Percentiles rank a stretch among this genome's conserved stretches.
phyloP scores from a whole-genome alignment of 2,113 vertebrate species.

The Martes martes region DNA sequence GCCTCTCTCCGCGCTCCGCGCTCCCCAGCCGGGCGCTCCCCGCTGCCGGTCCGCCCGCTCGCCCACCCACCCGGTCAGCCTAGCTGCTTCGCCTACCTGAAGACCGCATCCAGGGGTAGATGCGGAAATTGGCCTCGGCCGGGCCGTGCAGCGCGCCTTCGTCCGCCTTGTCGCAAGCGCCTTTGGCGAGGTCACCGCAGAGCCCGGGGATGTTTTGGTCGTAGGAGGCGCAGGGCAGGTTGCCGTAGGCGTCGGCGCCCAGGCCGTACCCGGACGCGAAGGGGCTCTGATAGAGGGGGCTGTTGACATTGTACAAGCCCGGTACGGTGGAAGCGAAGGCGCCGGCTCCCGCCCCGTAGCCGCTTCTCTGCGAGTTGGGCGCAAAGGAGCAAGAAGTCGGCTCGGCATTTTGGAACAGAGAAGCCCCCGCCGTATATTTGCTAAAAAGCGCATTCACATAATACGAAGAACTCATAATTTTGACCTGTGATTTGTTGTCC shows the following conservation, averaged over 20 bases:
- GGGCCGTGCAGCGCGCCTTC: slow-evolving; percentile 87
- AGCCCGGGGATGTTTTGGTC: slow-evolving; percentile 91
- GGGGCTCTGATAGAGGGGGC: slow-evolving; percentile 87
- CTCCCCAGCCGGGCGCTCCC: background rate
- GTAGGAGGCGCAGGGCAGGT: slow-evolving; percentile 89
- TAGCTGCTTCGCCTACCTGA: slow-evolving; percentile 89
- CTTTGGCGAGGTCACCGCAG: slow-evolving; percentile 89
- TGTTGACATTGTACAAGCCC: slow-evolving; percentile 92
- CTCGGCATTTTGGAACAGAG: slow-evolving; percentile 91
- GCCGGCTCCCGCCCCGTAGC: slow-evolving; percentile 87
- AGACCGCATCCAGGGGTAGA: slow-evolving; percentile 94
- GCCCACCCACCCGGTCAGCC: slow-evolving; percentile 41
- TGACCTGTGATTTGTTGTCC: slow-evolving; percentile 96
- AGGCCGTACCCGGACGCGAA: slow-evolving; percentile 88
- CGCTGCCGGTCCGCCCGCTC: background rate
- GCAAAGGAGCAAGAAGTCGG: slow-evolving; percentile 90
- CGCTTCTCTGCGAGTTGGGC: slow-evolving; percentile 88
- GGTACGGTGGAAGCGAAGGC: slow-evolving; percentile 88
- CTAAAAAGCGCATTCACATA: slow-evolving; percentile 97
- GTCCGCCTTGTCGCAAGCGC: slow-evolving; percentile 90
- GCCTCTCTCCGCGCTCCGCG: slow-evolving; percentile 24
- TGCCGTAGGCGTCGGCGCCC: slow-evolving; percentile 87
- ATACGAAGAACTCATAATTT: slow-evolving; percentile 98
- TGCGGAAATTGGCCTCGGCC: slow-evolving; percentile 90
- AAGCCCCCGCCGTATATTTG: slow-evolving; percentile 92